Percentiles rank a stretch among this genome's conserved stretches.
These are phyloP conservation scores for Eurypyga helias DNA, from an alignment of 2,113 vertebrate genomes.

Conservation along the genomic window DNA sequence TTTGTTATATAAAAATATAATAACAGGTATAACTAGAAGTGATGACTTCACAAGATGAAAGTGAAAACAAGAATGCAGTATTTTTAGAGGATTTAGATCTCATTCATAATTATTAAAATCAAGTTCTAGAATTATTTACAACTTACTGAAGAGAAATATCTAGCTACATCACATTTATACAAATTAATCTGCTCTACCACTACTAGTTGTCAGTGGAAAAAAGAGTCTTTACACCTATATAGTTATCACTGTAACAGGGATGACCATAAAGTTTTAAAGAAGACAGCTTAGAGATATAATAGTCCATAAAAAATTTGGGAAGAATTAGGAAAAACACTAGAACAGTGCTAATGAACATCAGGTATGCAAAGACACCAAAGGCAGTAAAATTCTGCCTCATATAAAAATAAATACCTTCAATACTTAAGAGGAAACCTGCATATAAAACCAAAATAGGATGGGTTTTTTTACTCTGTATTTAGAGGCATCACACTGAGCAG, in stretches of 20 bases:
- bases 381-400: not conserved
- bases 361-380: not conserved
- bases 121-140: not conserved
- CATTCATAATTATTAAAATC: not conserved
- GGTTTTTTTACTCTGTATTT: not conserved
- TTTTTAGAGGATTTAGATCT: not conserved
- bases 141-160: not conserved
- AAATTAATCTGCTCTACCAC: not conserved
- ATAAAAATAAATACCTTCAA: not conserved
- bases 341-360: not conserved
- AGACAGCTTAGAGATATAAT: not conserved
- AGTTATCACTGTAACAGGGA: not conserved
- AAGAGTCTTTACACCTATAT: not conserved
- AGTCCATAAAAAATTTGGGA: not conserved
- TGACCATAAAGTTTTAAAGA: not conserved
- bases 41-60: not conserved
- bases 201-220: not conserved
- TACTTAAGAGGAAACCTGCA: not conserved
- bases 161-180: not conserved
- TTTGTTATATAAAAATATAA: not conserved
- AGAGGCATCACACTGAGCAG: not conserved
- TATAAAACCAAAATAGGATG: not conserved
- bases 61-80: not conserved
- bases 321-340: not conserved
- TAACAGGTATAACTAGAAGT: not conserved